Evolutionary conservation across 1,140 invertebrate genomes (phyloP).

Genomic region (Campoletis sonorensis): DNA sequence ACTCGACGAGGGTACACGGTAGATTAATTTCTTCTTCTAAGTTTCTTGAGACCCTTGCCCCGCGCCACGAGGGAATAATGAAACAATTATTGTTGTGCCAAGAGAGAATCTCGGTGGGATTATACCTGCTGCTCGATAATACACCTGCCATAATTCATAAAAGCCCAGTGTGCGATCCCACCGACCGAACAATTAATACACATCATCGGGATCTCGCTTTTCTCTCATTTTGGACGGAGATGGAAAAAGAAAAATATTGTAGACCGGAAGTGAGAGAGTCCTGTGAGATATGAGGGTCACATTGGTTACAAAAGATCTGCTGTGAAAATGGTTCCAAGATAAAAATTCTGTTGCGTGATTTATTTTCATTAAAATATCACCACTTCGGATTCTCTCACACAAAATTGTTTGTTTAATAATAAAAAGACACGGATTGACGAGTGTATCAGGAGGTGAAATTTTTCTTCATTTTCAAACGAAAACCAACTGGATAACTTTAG

Average conservation of each 20-base stretch:
- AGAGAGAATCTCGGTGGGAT: slow-evolving; percentile 5
- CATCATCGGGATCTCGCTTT: slow-evolving; percentile 4
- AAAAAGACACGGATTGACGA: too few species aligned
- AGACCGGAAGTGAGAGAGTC: background rate
- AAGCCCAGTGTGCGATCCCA: background rate
- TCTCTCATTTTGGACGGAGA: background rate
- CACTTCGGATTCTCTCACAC: too few species aligned
- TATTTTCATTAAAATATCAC: too few species aligned
- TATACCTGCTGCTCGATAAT: slow-evolving; percentile 18
- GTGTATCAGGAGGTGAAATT: too few species aligned
- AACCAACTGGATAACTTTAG: too few species aligned
- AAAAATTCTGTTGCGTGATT: too few species aligned
- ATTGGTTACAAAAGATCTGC: background rate
- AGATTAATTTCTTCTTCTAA: slow-evolving; percentile 16
- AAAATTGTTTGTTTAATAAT: too few species aligned
- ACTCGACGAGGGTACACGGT: background rate
- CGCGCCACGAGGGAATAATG: background rate
- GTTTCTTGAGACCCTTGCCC: background rate
- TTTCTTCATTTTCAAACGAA: too few species aligned
- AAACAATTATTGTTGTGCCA: slow-evolving; percentile 19
- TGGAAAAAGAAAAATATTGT: slow-evolving; percentile 4
- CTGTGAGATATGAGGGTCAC: slow-evolving; percentile 11
- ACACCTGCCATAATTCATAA: slow-evolving; percentile 22
- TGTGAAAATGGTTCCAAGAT: too few species aligned
- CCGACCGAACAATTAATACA: slow-evolving; percentile 15